Evolutionary conservation across 2,888 invertebrate species (phyloP), one percentile per base, ranked within the genome.

Genomic region (Drosophila mimica): DNA sequence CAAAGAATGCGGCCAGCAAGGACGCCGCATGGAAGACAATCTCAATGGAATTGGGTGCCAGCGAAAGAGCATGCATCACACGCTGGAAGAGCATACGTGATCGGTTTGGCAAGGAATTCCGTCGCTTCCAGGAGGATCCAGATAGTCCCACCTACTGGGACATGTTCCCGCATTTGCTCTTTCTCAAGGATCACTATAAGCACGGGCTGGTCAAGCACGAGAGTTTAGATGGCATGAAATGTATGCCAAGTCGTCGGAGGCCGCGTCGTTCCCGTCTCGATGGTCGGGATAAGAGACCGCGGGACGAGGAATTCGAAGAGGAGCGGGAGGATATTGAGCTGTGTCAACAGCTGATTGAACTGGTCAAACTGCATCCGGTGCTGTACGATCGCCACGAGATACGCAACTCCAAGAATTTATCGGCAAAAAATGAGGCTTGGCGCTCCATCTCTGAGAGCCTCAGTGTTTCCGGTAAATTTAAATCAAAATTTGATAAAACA

Each of bases 41-140:
- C 9, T 89, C 91, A 5, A 43, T 70, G 11, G 81, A 81, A 33
- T 30, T 92, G 28, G 85, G 88, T 0, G 92, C 89, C 38, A 92
- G 92, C 7, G 91, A 91, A 36, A 68, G 92, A 4, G 91, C 92
- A 11, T 91, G 92, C 59, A 92, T 92, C 4, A 91, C 91, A 9
- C 87, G 91, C 7, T 91, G 91, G 91, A 91, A 91, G 56, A 92
- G 92, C 46, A 82, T 91, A 51, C 79, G 92, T 0, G 91, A 91
- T 70, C 83, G 91, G 1, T 91, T 92, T 69, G 92, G 92, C 3
- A 92, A 91, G 52, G 91, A 92, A 43, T 91, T 84, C 20, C 77
- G 92, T 0, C 83, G 91, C 0, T 85, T 90, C 31, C 92, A 91
- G 52, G 90, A 91, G 36, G 78, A 88, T 28, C 83, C 92, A 0